Percentiles rank a stretch among this genome's conserved stretches.
Evolutionary conservation across 2,797 vertebrate species (phyloP).

Genomic region (Acestrorhynchus altus): DNA sequence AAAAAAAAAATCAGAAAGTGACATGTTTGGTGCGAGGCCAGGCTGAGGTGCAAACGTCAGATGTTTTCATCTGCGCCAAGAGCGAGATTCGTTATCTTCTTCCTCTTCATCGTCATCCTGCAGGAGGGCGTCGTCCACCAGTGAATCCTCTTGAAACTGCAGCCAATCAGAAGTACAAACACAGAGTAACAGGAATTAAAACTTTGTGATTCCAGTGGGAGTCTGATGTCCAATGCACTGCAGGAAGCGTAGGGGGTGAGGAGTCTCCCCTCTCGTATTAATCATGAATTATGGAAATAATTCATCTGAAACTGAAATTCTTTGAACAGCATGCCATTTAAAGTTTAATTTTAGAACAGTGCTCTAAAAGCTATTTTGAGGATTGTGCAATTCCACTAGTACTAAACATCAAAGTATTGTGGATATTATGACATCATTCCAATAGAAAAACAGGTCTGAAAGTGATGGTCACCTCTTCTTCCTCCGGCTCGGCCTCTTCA

Average conservation of each 20-base stretch:
- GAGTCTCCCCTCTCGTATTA: too few species aligned
- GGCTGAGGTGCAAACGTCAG: slow-evolving; percentile 16
- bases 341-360: too few species aligned
- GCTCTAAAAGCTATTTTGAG: too few species aligned
- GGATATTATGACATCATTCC: too few species aligned
- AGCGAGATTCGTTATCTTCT: slow-evolving; percentile 94
- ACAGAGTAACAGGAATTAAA: not conserved
- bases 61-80: slow-evolving; percentile 95
- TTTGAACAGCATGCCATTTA: too few species aligned
- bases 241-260: not conserved
- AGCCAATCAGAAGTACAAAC: slow-evolving; percentile 59
- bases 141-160: slow-evolving; percentile 93
- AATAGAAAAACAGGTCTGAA: slow-evolving; percentile 1
- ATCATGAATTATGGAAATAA: too few species aligned
- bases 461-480: slow-evolving; percentile 87
- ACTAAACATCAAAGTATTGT: too few species aligned
- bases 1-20: slow-evolving; percentile 31
- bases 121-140: slow-evolving; percentile 92
- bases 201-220: not conserved
- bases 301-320: too few species aligned
- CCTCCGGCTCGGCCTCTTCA: slow-evolving; percentile 90
- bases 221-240: not conserved
- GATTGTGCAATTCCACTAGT: too few species aligned
- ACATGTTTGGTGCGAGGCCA: slow-evolving; percentile 15
- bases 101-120: slow-evolving; percentile 98